Conservation (phyloP, 2,888 invertebrate species). For the Synanthedon vespiformis region DNA sequence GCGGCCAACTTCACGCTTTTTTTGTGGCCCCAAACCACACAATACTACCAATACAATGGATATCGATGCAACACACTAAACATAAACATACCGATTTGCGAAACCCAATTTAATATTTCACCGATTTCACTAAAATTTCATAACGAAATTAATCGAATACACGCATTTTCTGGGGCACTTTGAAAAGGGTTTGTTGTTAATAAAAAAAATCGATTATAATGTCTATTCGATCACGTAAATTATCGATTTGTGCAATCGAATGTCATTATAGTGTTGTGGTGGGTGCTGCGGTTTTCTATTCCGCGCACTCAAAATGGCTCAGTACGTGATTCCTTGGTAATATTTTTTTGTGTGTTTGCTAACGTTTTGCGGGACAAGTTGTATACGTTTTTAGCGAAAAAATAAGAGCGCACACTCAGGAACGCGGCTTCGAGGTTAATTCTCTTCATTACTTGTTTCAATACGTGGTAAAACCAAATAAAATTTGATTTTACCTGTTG, state of each 20-base stretch:
- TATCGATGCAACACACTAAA: constrained; percentile 17
- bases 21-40: constrained; percentile 28
- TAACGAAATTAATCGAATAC: constrained; percentile 50
- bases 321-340: constrained; percentile 56
- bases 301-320: constrained; percentile 35
- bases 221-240: constrained; percentile 54
- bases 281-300: constrained; percentile 60
- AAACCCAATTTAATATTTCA: constrained; percentile 58
- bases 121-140: constrained; percentile 59
- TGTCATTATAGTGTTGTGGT: constrained; percentile 56
- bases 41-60: constrained; percentile 39
- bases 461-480: no score
- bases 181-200: constrained; percentile 31
- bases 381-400: constrained; percentile 38
- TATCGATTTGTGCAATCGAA: constrained; percentile 59
- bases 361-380: constrained; percentile 45
- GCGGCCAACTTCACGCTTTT: constrained; percentile 48
- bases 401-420: constrained; percentile 39
- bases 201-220: constrained; percentile 47
- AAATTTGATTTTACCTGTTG: no score
- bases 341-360: constrained; percentile 30
- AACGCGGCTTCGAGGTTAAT: constrained; percentile 10
- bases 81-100: constrained; percentile 21
- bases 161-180: constrained; percentile 38
- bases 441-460: background rate